These are phyloP conservation scores for Melanotus villosus DNA, from an alignment of 2,888 invertebrate genomes.

Conservation along the genomic window DNA sequence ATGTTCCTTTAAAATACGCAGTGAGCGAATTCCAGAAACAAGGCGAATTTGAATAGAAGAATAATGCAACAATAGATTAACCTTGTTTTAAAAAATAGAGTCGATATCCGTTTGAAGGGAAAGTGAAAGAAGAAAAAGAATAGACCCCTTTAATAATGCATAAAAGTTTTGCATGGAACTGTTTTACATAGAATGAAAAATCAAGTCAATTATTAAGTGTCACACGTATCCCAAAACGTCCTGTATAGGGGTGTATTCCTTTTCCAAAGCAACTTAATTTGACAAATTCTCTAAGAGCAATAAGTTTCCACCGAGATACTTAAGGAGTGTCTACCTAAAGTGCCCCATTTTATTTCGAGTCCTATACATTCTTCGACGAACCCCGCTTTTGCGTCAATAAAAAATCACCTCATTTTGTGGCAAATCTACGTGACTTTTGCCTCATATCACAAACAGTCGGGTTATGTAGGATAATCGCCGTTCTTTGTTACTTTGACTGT, in stretches of 20 bases:
- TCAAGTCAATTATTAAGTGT: background rate
- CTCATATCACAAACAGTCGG: background rate
- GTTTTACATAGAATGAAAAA: background rate
- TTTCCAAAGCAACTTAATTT: conserved; percentile 26
- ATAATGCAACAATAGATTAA: too few species aligned
- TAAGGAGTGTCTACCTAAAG: conserved; percentile 35
- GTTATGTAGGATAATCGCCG: conserved; percentile 7
- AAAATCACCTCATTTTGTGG: conserved; percentile 35
- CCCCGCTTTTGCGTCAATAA: conserved; percentile 23
- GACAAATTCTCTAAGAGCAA: conserved; percentile 29
- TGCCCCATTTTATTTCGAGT: conserved; percentile 33
- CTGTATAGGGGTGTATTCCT: conserved; percentile 1
- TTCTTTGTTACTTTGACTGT: conserved; percentile 14
- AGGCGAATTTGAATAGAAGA: too few species aligned
- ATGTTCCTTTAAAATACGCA: too few species aligned
- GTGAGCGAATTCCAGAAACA: too few species aligned
- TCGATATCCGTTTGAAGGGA: too few species aligned
- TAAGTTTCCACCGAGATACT: conserved; percentile 30
- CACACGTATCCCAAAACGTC: too few species aligned
- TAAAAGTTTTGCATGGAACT: background rate
- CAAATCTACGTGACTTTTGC: conserved; percentile 30
- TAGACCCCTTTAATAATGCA: background rate
- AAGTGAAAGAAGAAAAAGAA: too few species aligned
- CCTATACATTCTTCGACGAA: conserved; percentile 28
- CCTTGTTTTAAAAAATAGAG: too few species aligned